Conservation (phyloP, 2,888 invertebrate genomes). For the Sthenelais limicola region DNA sequence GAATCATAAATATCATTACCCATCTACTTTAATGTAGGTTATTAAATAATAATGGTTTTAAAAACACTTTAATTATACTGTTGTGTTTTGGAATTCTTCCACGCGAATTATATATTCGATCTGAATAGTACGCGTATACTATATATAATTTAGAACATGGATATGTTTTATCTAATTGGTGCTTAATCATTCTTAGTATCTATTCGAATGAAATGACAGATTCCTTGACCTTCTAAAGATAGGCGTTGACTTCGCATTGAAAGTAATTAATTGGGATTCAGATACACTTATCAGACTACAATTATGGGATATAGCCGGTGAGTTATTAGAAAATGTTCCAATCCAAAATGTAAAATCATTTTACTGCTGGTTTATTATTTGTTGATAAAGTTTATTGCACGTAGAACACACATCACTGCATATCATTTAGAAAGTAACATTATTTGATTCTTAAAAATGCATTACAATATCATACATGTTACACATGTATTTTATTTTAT, state of each 20-base stretch:
- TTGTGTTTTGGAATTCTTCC: neutral
- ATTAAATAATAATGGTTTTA: neutral
- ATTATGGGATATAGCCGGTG: slow-evolving; percentile 78
- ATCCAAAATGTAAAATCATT: too few relatives aligned
- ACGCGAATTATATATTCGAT: neutral
- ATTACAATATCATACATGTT: too few relatives aligned
- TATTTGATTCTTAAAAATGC: too few relatives aligned
- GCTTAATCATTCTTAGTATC: neutral
- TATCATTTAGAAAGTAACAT: too few relatives aligned
- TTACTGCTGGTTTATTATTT: too few relatives aligned
- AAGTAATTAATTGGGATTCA: slow-evolving; percentile 76
- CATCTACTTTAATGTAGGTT: neutral
- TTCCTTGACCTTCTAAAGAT: slow-evolving; percentile 58
- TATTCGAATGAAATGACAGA: neutral
- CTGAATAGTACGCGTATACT: too few relatives aligned
- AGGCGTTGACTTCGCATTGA: slow-evolving; percentile 77
- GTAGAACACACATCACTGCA: too few relatives aligned
- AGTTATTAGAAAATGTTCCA: too few relatives aligned
- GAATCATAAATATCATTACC: too few relatives aligned
- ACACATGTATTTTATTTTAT: too few relatives aligned
- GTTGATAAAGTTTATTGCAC: too few relatives aligned
- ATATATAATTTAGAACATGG: too few relatives aligned
- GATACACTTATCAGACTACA: slow-evolving; percentile 76
- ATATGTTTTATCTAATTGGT: neutral
- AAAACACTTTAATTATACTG: neutral